Percentiles rank a stretch among this genome's conserved stretches.
Evolutionary conservation across 2,888 invertebrate genomes (phyloP).

Genomic region (Rhagium mordax): DNA sequence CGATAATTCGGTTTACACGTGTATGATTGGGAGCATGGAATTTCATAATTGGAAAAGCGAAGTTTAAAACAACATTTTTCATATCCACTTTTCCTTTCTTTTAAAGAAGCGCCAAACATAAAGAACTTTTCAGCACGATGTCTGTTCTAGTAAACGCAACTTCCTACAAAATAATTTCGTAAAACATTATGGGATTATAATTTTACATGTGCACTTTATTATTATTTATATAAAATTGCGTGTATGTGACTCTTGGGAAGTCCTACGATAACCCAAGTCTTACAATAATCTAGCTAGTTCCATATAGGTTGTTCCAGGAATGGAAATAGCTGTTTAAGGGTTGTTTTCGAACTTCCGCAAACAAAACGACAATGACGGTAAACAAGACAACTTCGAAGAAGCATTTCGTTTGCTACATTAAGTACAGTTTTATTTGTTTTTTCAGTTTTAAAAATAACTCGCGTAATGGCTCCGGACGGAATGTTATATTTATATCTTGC

Average conservation of each 20-base stretch:
- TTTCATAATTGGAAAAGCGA: too few species aligned
- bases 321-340: conserved; percentile 21
- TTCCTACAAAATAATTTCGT: too few species aligned
- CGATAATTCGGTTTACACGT: too few species aligned
- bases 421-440: conserved; percentile 11
- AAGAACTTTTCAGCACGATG: too few species aligned
- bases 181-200: too few species aligned
- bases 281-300: neutral
- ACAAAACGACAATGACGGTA: conserved; percentile 19
- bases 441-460: neutral
- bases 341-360: conserved; percentile 16
- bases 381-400: conserved; percentile 11
- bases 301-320: conserved; percentile 19
- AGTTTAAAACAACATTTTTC: too few species aligned
- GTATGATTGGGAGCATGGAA: too few species aligned
- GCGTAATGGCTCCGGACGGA: neutral
- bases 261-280: neutral
- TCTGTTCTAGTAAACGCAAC: too few species aligned
- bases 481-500: neutral
- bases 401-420: conserved; percentile 16
- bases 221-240: neutral
- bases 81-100: too few species aligned
- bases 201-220: too few species aligned
- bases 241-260: neutral
- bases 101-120: too few species aligned